These are phyloP conservation scores for Bradypodion ventrale DNA, from an alignment of 2,797 vertebrate genomes.

Conservation along the genomic window DNA sequence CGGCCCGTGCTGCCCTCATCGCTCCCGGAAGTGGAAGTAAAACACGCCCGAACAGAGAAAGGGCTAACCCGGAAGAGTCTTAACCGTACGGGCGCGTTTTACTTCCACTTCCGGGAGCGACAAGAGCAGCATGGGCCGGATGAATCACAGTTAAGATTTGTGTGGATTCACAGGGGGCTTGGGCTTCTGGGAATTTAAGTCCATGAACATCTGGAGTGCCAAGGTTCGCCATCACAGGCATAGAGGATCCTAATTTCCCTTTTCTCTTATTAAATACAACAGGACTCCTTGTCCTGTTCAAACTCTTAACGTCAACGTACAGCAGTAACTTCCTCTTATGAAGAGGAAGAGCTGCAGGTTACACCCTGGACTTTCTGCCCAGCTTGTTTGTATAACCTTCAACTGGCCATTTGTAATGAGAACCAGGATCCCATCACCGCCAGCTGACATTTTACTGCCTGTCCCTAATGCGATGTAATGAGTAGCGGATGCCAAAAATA, in stretches of 20 bases:
- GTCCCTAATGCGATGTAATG: constrained; percentile 31
- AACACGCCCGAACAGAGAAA: too few relatives aligned
- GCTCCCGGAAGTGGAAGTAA: too few relatives aligned
- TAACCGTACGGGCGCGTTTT: too few relatives aligned
- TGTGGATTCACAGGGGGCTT: too few relatives aligned
- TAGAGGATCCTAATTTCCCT: constrained; percentile 69
- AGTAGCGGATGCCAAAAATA: background rate
- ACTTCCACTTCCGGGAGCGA: too few relatives aligned
- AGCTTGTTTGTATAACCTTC: constrained; percentile 71
- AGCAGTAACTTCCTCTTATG: constrained; percentile 66
- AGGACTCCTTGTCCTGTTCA: constrained; percentile 65
- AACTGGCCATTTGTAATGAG: constrained; percentile 53
- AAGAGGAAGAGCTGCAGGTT: constrained; percentile 69
- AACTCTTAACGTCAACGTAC: constrained; percentile 62
- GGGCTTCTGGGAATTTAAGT: too few relatives aligned
- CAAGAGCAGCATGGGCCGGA: too few relatives aligned
- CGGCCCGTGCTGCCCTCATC: constrained; percentile 51
- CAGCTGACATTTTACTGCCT: constrained; percentile 53
- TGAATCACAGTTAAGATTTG: too few relatives aligned
- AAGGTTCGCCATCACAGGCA: too few relatives aligned
- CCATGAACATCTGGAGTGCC: too few relatives aligned
- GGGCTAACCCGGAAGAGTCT: too few relatives aligned
- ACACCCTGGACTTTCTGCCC: constrained; percentile 63
- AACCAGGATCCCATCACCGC: constrained; percentile 47
- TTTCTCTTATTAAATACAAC: constrained; percentile 67